Conservation (phyloP, 1,140 invertebrate species). For the Ceratoteleas bidentatus region DNA sequence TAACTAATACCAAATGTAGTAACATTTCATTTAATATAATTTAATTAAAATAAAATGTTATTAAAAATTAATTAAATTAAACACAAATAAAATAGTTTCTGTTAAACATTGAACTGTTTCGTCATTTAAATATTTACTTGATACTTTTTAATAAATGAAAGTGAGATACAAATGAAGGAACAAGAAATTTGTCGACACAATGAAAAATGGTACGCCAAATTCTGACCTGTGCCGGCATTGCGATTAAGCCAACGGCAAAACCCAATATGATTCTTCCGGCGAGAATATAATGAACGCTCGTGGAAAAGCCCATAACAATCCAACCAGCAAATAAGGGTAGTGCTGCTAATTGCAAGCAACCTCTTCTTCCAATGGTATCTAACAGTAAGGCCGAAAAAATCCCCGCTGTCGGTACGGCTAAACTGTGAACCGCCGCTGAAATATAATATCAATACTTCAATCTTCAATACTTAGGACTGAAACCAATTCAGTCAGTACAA, state of each 20-base stretch:
- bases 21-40: too few species aligned
- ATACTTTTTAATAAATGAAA: too few species aligned
- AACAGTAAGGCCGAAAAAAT: constrained; percentile 85
- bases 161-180: too few species aligned
- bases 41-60: too few species aligned
- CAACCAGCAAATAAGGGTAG: constrained; percentile 85
- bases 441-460: constrained; percentile 13
- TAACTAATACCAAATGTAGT: too few species aligned
- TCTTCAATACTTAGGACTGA: too few species aligned
- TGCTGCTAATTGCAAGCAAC: constrained; percentile 82
- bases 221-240: constrained; percentile 85
- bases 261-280: constrained; percentile 86
- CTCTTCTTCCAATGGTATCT: constrained; percentile 84
- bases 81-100: too few species aligned
- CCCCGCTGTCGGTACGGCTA: constrained; percentile 85
- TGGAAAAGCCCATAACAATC: constrained; percentile 84
- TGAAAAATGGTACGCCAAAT: constrained; percentile 24
- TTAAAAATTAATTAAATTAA: constrained; percentile 1
- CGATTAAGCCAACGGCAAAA: constrained; percentile 86
- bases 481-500: too few species aligned
- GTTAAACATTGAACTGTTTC: too few species aligned
- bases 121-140: too few species aligned
- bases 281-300: constrained; percentile 83
- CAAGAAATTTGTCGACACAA: too few species aligned
- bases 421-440: constrained; percentile 85